Evolutionary conservation across 2,888 invertebrate genomes (phyloP).

Genomic region (Cyaniris semiargus): DNA sequence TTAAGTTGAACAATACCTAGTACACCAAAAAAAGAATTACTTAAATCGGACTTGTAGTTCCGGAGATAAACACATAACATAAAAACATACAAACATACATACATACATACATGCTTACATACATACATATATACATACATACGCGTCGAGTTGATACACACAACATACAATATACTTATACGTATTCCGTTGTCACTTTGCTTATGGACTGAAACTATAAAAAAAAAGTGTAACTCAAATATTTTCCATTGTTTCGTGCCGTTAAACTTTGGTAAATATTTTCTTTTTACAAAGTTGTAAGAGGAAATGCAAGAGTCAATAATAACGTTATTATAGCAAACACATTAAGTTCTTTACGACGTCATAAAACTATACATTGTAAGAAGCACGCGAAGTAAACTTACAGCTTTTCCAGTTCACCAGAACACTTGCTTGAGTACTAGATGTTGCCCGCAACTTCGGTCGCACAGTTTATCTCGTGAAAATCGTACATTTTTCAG

Average conservation of each 20-base stretch:
- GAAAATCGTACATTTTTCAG: background rate
- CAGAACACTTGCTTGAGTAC: background rate
- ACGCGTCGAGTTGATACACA: no score
- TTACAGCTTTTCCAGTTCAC: conserved; percentile 22
- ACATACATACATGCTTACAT: no score
- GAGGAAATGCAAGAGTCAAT: conserved; percentile 22
- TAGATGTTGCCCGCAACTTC: background rate
- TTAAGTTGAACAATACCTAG: no score
- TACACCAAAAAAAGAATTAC: no score
- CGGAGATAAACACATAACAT: no score
- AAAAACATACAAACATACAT: no score
- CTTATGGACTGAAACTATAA: no score
- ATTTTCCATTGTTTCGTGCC: background rate
- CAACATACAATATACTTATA: no score
- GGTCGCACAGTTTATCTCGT: background rate
- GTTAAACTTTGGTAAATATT: background rate
- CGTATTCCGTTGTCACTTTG: no score
- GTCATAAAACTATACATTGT: conserved; percentile 23
- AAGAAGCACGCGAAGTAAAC: conserved; percentile 5
- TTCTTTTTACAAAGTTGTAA: conserved; percentile 20
- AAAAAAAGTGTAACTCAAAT: background rate
- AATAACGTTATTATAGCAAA: conserved; percentile 25
- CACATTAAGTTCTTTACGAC: conserved; percentile 29
- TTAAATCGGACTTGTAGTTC: no score
- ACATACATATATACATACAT: no score